phyloP scores from a whole-genome alignment of 2,113 vertebrate species.

The Gadus chalcogrammus region DNA sequence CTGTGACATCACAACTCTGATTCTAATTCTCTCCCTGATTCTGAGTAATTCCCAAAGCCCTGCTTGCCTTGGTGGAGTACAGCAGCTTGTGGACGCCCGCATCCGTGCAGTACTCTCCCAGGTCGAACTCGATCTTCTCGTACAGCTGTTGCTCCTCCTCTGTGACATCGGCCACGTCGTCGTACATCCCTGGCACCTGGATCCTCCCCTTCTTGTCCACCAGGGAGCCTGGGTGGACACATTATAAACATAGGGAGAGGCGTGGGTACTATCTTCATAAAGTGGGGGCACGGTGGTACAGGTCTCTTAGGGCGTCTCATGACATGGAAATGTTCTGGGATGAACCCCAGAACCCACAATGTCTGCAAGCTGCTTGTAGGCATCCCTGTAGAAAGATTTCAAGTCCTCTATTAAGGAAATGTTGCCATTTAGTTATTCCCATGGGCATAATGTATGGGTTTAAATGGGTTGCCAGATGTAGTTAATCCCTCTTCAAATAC shows the following conservation, averaged over 20 bases:
- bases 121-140: conserved; percentile 89
- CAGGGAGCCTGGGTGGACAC: conserved; percentile 71
- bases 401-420: background rate
- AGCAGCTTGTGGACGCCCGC: conserved; percentile 77
- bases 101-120: conserved; percentile 85
- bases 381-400: background rate
- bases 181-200: conserved; percentile 80
- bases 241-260: background rate
- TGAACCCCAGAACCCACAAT: too few species aligned
- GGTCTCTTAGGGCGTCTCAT: too few species aligned
- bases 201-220: conserved; percentile 83
- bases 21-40: too few species aligned
- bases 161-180: conserved; percentile 79
- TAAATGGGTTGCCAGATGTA: background rate
- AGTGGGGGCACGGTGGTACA: too few species aligned
- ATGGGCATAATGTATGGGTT: background rate
- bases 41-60: background rate
- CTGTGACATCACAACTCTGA: too few species aligned
- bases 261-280: conserved; percentile 44
- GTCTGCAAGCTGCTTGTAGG: background rate
- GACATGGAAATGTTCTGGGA: background rate
- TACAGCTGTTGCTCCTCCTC: conserved; percentile 82
- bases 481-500: background rate
- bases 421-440: background rate
- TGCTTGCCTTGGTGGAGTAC: conserved; percentile 79